phyloP scores from a whole-genome alignment of 2,888 invertebrate genomes.

The Thyatira batis region DNA sequence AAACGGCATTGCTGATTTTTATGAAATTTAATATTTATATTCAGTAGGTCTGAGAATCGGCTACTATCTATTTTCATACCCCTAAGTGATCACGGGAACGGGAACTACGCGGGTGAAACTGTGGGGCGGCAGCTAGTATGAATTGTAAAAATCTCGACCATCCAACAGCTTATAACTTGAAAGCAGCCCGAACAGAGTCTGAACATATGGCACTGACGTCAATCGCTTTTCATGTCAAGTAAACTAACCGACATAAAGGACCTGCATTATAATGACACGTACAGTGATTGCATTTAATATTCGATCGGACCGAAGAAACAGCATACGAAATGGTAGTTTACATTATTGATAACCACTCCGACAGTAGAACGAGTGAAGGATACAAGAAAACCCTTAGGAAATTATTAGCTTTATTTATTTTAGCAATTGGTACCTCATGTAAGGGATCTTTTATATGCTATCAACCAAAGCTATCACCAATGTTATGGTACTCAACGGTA shows the following conservation, averaged over 20 bases:
- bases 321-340: not conserved
- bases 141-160: not conserved
- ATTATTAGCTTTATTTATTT: too few species aligned
- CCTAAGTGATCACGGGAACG: too few species aligned
- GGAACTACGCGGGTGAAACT: too few species aligned
- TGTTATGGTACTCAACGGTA: too few species aligned
- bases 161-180: not conserved
- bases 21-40: too few species aligned
- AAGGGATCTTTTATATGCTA: too few species aligned
- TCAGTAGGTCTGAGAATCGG: too few species aligned
- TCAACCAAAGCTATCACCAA: too few species aligned
- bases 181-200: not conserved
- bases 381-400: too few species aligned
- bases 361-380: not conserved
- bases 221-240: not conserved
- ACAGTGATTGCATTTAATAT: conserved; percentile 9
- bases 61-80: too few species aligned
- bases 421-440: too few species aligned
- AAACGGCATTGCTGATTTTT: too few species aligned
- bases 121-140: not conserved
- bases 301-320: not conserved
- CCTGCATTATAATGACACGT: conserved; percentile 15
- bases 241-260: conserved; percentile 8
- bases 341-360: not conserved
- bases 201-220: not conserved